A percentile compares a stretch with the other conserved stretches of the same genome.
These are phyloP conservation scores for Candoia aspera DNA, from an alignment of 2,113 vertebrate genomes.

Conservation along the genomic window DNA sequence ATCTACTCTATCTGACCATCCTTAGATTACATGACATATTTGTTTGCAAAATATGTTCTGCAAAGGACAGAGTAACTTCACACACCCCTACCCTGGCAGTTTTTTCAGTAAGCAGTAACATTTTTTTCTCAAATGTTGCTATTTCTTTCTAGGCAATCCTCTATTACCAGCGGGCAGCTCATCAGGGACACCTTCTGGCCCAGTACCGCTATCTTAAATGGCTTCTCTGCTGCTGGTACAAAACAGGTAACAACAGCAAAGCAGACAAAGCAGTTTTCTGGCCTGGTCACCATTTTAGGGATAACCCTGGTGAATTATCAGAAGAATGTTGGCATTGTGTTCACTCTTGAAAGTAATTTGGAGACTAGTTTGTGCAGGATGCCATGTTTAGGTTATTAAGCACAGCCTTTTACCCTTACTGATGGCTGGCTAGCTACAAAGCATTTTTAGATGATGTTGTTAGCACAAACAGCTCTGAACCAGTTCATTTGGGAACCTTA, in stretches of 20 bases:
- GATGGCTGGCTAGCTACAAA: neutral
- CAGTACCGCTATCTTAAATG: constrained; percentile 87
- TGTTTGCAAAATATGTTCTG: no score
- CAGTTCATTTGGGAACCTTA: neutral
- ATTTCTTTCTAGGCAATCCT: constrained; percentile 77
- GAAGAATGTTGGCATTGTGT: neutral
- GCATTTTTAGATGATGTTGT: neutral
- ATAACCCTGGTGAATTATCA: constrained; percentile 78
- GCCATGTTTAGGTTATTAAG: neutral
- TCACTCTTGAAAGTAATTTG: neutral
- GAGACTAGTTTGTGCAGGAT: neutral
- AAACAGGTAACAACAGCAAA: constrained; percentile 50
- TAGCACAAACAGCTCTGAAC: neutral
- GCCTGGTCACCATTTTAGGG: constrained; percentile 79
- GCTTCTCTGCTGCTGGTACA: constrained; percentile 74
- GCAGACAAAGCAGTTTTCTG: constrained; percentile 73
- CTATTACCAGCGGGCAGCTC: constrained; percentile 84
- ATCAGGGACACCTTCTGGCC: constrained; percentile 80
- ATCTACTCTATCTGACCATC: neutral
- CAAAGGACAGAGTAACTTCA: no score
- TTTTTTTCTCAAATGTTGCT: neutral
- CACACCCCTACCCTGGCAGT: neutral
- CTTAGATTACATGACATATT: no score
- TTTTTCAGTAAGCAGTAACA: neutral
- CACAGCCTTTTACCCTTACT: neutral